Evolutionary conservation across 2,113 vertebrate genomes (phyloP).

Genomic region (Gorsachius goisagi): DNA sequence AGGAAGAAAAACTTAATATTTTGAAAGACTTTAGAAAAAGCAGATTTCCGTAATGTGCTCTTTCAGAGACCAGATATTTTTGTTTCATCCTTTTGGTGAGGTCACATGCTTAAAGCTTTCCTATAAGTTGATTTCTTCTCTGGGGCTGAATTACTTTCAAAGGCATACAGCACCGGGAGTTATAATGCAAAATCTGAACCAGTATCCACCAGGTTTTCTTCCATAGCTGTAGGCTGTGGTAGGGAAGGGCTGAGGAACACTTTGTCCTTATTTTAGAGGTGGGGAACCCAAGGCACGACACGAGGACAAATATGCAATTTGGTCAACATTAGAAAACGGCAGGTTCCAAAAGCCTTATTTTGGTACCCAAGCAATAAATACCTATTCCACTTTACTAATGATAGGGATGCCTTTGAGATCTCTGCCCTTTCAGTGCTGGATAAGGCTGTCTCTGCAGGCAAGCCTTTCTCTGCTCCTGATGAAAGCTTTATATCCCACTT

Average conservation of each 20-base stretch:
- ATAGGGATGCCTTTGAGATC: background rate
- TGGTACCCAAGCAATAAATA: background rate
- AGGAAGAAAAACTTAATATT: background rate
- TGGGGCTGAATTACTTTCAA: background rate
- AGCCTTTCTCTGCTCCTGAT: background rate
- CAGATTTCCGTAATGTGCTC: background rate
- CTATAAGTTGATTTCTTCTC: background rate
- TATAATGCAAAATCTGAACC: background rate
- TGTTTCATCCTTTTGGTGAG: background rate
- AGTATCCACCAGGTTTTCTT: background rate
- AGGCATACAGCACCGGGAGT: background rate
- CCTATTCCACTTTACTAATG: background rate
- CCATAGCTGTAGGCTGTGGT: background rate
- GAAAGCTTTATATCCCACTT: background rate
- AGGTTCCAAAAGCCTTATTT: background rate
- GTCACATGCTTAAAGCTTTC: background rate
- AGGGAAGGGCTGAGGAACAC: background rate
- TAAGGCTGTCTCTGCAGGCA: background rate
- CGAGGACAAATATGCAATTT: background rate
- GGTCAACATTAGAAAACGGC: background rate
- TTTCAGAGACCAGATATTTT: background rate
- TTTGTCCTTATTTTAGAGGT: background rate
- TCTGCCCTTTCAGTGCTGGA: background rate
- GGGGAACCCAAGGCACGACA: background rate
- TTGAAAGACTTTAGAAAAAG: background rate